A percentile compares a stretch with the other conserved stretches of the same genome.
phyloP scores from a whole-genome alignment of 2,113 vertebrate species.

The Noctilio leporinus region DNA sequence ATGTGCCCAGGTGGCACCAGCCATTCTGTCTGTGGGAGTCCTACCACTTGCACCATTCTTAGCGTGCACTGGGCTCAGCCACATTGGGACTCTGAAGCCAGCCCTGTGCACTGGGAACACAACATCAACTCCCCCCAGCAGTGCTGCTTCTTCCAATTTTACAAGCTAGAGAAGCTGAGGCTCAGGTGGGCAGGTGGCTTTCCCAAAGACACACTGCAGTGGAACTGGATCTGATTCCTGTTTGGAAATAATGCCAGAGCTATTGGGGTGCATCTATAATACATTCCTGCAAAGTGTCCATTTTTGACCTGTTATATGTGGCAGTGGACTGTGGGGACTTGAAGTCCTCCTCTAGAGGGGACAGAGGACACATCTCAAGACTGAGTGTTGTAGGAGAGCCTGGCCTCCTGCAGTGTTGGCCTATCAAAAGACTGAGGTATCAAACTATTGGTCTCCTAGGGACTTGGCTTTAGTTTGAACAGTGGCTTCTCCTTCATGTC shows the following conservation, averaged over 20 bases:
- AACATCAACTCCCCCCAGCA: background rate
- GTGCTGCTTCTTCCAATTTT: background rate
- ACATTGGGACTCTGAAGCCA: background rate
- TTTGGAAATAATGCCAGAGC: background rate
- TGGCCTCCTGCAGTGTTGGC: too few species aligned
- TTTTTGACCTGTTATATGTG: background rate
- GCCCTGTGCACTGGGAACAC: background rate
- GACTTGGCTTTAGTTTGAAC: background rate
- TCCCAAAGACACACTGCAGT: background rate
- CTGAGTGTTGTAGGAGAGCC: background rate
- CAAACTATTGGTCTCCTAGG: background rate
- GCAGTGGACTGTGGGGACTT: background rate
- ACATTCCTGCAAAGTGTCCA: background rate
- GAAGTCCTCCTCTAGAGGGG: background rate
- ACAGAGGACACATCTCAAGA: background rate
- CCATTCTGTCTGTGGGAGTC: background rate
- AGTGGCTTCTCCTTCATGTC: background rate
- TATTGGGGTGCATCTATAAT: background rate
- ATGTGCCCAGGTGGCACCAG: background rate
- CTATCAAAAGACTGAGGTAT: background rate
- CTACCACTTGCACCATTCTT: fast-evolving
- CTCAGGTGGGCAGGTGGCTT: background rate
- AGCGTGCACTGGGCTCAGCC: background rate
- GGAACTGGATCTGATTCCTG: background rate
- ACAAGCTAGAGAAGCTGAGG: background rate